phyloP scores from a whole-genome alignment of 2,888 invertebrate species.

The Cyaniris semiargus region DNA sequence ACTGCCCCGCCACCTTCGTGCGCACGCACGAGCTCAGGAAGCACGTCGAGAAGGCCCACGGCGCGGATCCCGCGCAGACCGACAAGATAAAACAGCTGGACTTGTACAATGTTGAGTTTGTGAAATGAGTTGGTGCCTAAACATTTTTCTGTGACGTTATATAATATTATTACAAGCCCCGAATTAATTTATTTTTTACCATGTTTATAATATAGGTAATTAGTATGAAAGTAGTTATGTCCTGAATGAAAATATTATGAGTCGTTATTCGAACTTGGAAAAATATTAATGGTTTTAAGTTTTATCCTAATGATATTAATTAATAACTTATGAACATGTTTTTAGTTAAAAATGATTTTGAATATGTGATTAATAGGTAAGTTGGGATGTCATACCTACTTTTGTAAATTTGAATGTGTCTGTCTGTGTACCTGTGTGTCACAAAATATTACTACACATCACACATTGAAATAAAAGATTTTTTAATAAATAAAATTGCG shows the following conservation, averaged over 20 bases:
- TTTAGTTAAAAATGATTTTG: neutral
- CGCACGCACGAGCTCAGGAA: slow-evolving; percentile 59
- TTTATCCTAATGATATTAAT: neutral
- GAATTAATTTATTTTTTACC: neutral
- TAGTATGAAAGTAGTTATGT: too few species aligned
- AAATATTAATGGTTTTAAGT: neutral
- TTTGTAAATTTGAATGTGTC: too few species aligned
- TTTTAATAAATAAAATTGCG: neutral
- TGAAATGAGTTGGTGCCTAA: neutral
- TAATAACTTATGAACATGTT: neutral
- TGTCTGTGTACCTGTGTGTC: neutral
- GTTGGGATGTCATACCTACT: too few species aligned
- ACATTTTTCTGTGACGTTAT: neutral
- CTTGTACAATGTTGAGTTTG: neutral
- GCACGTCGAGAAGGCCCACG: slow-evolving; percentile 59
- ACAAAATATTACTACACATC: neutral
- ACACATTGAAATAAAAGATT: neutral
- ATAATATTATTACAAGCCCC: neutral
- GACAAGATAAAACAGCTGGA: slow-evolving; percentile 4
- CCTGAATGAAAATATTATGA: neutral
- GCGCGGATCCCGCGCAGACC: slow-evolving; percentile 28
- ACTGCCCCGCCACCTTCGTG: slow-evolving; percentile 59
- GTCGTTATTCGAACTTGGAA: neutral
- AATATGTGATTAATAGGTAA: too few species aligned
- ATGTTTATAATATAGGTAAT: too few species aligned